phyloP scores from a whole-genome alignment of 2,888 invertebrate species.

The Lasioglossum zephyrum region DNA sequence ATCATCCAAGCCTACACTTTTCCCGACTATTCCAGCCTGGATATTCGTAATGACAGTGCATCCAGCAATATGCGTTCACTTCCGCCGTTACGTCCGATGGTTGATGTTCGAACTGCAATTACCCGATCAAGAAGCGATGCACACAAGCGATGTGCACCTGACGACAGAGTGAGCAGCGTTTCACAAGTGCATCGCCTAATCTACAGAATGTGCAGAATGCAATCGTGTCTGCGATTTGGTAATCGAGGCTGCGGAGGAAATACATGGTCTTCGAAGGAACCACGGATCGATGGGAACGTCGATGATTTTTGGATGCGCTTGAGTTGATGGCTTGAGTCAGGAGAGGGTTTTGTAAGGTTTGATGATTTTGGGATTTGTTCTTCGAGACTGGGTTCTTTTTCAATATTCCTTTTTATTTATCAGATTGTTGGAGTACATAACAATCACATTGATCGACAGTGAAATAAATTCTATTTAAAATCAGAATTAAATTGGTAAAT shows the following conservation, averaged over 20 bases:
- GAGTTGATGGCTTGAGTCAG: not conserved
- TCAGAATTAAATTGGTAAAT: not conserved
- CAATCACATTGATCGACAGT: too few species aligned
- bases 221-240: slow-evolving; percentile 21
- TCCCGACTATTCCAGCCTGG: slow-evolving; percentile 58
- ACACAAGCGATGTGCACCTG: slow-evolving; percentile 58
- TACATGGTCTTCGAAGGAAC: not conserved
- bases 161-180: slow-evolving; percentile 49
- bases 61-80: slow-evolving; percentile 53
- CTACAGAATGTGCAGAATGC: not conserved
- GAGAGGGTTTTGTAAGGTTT: not conserved
- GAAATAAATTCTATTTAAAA: not conserved
- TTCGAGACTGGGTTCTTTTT: not conserved
- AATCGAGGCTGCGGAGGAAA: slow-evolving; percentile 2
- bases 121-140: slow-evolving; percentile 39
- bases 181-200: slow-evolving; percentile 31
- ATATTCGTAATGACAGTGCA: slow-evolving; percentile 66
- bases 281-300: not conserved
- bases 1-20: slow-evolving; percentile 64
- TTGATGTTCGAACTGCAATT: slow-evolving; percentile 41
- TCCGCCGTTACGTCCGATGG: slow-evolving; percentile 66
- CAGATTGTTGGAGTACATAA: not conserved
- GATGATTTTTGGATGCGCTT: not conserved
- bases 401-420: not conserved
- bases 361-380: not conserved